Evolutionary conservation across 2,113 vertebrate species (phyloP).

Genomic region (Edolisoma coerulescens): DNA sequence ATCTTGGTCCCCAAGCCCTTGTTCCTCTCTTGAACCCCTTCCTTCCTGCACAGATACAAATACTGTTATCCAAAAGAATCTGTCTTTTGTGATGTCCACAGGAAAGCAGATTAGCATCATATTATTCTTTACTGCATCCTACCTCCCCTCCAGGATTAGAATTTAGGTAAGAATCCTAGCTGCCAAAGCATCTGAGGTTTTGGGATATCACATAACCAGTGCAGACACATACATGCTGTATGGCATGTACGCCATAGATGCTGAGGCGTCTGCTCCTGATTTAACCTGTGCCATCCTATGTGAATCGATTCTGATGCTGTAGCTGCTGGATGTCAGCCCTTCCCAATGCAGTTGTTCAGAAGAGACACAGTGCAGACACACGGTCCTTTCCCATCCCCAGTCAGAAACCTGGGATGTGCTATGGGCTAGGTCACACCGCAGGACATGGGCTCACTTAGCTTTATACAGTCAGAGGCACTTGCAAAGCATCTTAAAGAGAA

Average conservation of each 20-base stretch:
- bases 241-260: background rate
- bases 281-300: background rate
- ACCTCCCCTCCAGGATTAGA: background rate
- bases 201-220: background rate
- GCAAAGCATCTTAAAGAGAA: background rate
- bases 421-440: background rate
- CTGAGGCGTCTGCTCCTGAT: background rate
- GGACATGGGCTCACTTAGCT: background rate
- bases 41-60: background rate
- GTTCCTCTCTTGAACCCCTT: background rate
- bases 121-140: background rate
- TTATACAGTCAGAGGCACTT: background rate
- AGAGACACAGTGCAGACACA: background rate
- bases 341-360: background rate
- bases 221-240: background rate
- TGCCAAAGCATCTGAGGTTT: background rate
- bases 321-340: background rate
- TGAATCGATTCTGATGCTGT: accelerated
- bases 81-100: background rate
- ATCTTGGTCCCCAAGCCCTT: background rate
- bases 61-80: background rate
- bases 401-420: background rate
- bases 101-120: background rate
- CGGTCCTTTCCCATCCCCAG: accelerated
- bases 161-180: background rate